These are phyloP conservation scores for Hypomecis punctinalis DNA, from an alignment of 2,888 invertebrate species.

Conservation along the genomic window DNA sequence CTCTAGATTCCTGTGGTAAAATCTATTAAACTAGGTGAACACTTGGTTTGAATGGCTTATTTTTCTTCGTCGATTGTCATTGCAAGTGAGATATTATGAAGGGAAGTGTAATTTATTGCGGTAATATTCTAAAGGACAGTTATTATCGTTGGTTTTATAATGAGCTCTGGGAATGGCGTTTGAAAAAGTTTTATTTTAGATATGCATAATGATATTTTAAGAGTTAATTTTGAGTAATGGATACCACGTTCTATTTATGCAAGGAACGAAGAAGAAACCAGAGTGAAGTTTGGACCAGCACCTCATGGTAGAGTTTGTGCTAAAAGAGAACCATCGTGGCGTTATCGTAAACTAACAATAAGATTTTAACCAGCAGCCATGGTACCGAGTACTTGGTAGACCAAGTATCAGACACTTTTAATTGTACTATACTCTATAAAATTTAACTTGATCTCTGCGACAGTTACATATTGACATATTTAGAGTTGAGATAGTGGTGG, in stretches of 20 bases:
- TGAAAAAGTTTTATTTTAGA: not conserved
- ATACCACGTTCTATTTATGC: not conserved
- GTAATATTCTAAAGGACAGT: conserved; percentile 12
- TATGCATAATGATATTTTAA: not conserved
- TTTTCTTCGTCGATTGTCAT: conserved; percentile 54
- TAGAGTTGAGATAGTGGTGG: too few relatives aligned
- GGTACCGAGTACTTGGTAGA: too few relatives aligned
- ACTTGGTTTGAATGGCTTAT: conserved; percentile 65
- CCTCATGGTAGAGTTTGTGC: too few relatives aligned
- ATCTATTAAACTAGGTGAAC: conserved; percentile 63
- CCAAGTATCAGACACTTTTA: too few relatives aligned
- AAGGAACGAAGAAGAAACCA: not conserved
- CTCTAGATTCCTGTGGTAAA: conserved; percentile 51
- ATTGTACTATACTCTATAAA: too few relatives aligned
- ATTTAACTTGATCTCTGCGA: too few relatives aligned
- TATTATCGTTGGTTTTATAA: conserved; percentile 15
- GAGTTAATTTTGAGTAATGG: not conserved
- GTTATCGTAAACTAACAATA: too few relatives aligned
- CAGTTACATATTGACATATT: too few relatives aligned
- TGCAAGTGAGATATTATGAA: conserved; percentile 43
- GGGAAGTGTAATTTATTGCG: conserved; percentile 45
- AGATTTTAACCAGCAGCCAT: too few relatives aligned
- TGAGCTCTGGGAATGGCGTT: conserved; percentile 1
- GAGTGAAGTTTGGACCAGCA: too few relatives aligned
- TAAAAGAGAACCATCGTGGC: too few relatives aligned